Base-by-base conservation (phyloP, 2,113 vertebrate genomes). In the Addax nasomaculatus region DNA sequence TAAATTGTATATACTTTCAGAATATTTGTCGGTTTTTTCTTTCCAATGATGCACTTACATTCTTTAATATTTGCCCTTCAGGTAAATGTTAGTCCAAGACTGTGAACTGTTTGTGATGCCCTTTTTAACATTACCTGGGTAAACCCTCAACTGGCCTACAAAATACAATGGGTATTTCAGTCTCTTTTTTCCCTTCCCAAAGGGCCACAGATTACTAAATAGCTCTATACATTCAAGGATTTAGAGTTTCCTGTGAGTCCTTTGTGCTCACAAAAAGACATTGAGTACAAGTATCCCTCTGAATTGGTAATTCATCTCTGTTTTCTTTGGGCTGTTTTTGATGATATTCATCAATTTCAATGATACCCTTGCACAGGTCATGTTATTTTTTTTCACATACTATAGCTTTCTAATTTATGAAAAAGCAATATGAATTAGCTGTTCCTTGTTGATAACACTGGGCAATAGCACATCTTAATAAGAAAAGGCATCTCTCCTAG, bases 171-270 rank as follows among this genome's bases (percentile, higher is more conserved):
- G 43, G 43, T 90, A 92, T 96, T 98, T 98, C 90, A 93, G 80
- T 64, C 67, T 86, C 87, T 92, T 97, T 47, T 30, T 92, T 92
- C 88, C 45, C 86, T 97, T 94, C 85, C 87, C 85, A 79, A 84
- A 96, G 51, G 60, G 64, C 93, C 92, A 87, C 43, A 0, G 58
- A 92, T 96, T 96, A 97, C 98, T 98, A 97, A 98, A 98, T 97
- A 97, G 94, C 97, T 96, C 96, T 97, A 97, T 98, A 98, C 97
- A 98, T 98, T 96, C 96, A 97, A 95, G 96, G 97, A 98, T 97
- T 98, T 98, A 96, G 98, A 96, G 85, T 98, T 98, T 98, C 97
- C 97, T 98, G 97, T 95, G 98, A 96, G 87, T 96, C 93, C 87
- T 97, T 98, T 96, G 96, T 96, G 76, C 84, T 76, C 49, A 97